A percentile compares a stretch with the other conserved stretches of the same genome.
phyloP scores from a whole-genome alignment of 2,888 invertebrate species.

The Panzeria rudis region DNA sequence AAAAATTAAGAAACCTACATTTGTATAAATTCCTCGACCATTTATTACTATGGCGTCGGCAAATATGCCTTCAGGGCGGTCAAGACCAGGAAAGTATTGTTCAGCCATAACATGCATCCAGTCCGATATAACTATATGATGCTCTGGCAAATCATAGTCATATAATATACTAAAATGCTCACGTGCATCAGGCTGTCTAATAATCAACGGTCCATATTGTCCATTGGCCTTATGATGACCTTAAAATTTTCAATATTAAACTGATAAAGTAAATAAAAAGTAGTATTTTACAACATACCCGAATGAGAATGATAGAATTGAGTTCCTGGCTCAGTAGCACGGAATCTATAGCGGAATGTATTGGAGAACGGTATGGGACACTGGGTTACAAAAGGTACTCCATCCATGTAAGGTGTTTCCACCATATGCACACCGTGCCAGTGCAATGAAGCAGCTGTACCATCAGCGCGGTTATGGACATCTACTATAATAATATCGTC shows the following conservation, averaged over 20 bases:
- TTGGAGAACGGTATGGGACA: conserved; percentile 90
- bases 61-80: conserved; percentile 73
- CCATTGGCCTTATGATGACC: conserved; percentile 92
- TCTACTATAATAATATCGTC: conserved; percentile 92
- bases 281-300: not conserved
- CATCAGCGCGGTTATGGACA: conserved; percentile 89
- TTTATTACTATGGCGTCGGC: conserved; percentile 79
- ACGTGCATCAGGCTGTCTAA: conserved; percentile 86
- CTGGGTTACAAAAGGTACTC: conserved; percentile 88
- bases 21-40: conserved; percentile 77
- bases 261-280: too few relatives aligned
- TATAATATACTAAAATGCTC: conserved; percentile 87
- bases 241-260: too few relatives aligned
- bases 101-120: conserved; percentile 88
- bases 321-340: not conserved
- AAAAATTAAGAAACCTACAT: conserved; percentile 72
- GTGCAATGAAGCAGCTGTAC: conserved; percentile 92
- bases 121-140: conserved; percentile 89
- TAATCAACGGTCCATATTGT: conserved; percentile 89
- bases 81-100: conserved; percentile 78
- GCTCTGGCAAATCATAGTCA: conserved; percentile 89
- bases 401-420: conserved; percentile 92
- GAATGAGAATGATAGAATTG: conserved; percentile 10
- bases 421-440: conserved; percentile 94
- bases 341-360: conserved; percentile 84